Evolutionary conservation across 2,888 invertebrate species (phyloP), one percentile per base, ranked within the genome.

Genomic region (Lepidocyrtoides sp.): DNA sequence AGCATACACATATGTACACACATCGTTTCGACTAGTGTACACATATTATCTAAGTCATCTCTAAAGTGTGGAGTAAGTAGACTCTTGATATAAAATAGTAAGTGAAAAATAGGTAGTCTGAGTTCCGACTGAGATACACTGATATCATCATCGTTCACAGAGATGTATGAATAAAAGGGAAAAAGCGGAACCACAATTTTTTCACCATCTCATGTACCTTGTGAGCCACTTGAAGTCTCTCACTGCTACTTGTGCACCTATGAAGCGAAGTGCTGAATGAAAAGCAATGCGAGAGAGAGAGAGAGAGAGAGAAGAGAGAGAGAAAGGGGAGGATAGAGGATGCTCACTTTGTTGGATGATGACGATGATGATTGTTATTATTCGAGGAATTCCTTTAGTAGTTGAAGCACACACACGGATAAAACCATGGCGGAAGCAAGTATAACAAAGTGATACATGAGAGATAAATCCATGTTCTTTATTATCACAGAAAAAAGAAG

Each of bases 381-480:
- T 88, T 91, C 85, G n/a, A n/a, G 88, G 69, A 83, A 66, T 85
- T 57, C 36, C 66, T 63, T 60, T 75, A 57, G 57, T 57, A 81
- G 32, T 81, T 14, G 20, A 20, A 81, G 54, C 57, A 60, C 81
- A 72, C 44, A 72, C 69, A 23, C 23, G 12, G 8, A 48, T 54
- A 54, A 29, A 77, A 12, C 3, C 60, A 29, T 60, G 12, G 72
- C 57, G 91, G 86, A 86, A 81, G 20, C 77, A 54, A 79, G 75
- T 87, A 51, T 89, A 91, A 90, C 89, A 91, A 93, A 92, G 88
- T 91, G 91, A 92, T 91, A 89, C 91, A 92, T 87, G 82, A 84
- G 85, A 83, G 48, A 83, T 91, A 91, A 91, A 91, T 87, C 84
- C 87, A 44, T 81, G 91, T 82, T 81, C 72, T 91, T 91, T 86